Percentiles rank a stretch among this genome's conserved stretches.
phyloP scores from a whole-genome alignment of 2,888 invertebrate genomes.

The Penaeus monodon region DNA sequence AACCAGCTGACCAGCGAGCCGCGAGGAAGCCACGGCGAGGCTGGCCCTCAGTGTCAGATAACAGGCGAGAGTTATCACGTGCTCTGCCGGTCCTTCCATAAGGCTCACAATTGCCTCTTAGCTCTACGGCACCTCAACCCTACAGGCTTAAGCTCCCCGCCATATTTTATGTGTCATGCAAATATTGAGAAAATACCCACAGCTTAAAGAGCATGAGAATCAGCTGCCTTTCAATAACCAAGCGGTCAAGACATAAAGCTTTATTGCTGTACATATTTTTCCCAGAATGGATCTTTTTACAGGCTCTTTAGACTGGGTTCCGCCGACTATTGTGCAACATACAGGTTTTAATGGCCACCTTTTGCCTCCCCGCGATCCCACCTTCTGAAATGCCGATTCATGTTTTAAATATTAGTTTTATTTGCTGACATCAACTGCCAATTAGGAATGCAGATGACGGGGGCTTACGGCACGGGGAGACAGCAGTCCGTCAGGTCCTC shows the following conservation, averaged over 20 bases:
- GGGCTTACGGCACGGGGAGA: too few species aligned
- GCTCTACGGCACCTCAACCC: too few species aligned
- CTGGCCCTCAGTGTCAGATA: too few species aligned
- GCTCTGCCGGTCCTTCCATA: too few species aligned
- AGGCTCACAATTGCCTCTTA: too few species aligned
- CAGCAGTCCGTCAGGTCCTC: too few species aligned
- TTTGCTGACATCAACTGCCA: neutral
- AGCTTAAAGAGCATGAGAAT: constrained; percentile 12
- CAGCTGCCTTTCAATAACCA: constrained; percentile 22
- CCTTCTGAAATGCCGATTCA: neutral
- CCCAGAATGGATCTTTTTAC: neutral
- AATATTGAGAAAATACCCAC: constrained; percentile 18
- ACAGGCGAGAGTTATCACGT: too few species aligned
- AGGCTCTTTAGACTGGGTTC: neutral
- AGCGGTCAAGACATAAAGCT: constrained; percentile 4
- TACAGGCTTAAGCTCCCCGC: neutral
- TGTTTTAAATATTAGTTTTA: constrained; percentile 16
- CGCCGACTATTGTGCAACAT: neutral
- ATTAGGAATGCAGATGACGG: too few species aligned
- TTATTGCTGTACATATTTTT: constrained; percentile 22
- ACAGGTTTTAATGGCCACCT: neutral
- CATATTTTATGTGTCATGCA: constrained; percentile 29
- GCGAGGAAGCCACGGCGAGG: too few species aligned
- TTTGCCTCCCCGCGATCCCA: neutral
- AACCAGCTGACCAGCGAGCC: too few species aligned